Base-by-base conservation (phyloP, 2,797 vertebrate genomes). In the Crypturellus tataupa region DNA sequence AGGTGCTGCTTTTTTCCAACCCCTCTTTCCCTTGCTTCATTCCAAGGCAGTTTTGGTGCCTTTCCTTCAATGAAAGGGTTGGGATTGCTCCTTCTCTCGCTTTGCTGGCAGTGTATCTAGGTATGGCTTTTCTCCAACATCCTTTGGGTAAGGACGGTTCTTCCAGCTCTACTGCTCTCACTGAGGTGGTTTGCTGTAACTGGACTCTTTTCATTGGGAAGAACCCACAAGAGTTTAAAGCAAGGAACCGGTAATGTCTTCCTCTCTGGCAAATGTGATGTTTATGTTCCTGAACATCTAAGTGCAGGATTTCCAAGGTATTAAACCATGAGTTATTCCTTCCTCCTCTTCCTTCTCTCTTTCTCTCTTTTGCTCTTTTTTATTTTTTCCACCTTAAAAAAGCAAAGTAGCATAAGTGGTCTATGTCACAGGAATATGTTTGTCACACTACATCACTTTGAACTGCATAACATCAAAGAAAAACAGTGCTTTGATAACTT, bases 391-490 rank as follows among this genome's bases (percentile, higher is more conserved):
- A n/a, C 85, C 87, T 92, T 85, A 83, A 78, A 87, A 95, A 96
- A 71, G 6, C 77, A 93, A 95, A 97, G 96, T 97, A 97, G 96
- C 97, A 78, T 98, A 97, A 98, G 97, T 98, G 75, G 95, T 98
- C 97, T 98, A 93, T 98, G 98, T 60, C 70, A 90, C 65, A 82
- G 96, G 91, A 96, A 92, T 96, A 91, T 92, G 89, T 98, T 97
- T 97, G 95, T 97, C 96, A 84, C 83, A 65, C 85, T 91, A 37
- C 88, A 96, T 98, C 71, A 76, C 96, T 97, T 97, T 98, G 98
- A 99, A 98, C 98, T 97, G 77, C 64, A 96, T 96, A 97, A 98
- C 98, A 98, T 99, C 98, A 99, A 99, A 99, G 98, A 97, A 95
- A 96, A 97, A 88, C 96, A 97, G 88, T 97, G 97, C 97, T 97